Base-by-base conservation (phyloP, 1,140 invertebrate genomes). In the Latrodectus geometricus region DNA sequence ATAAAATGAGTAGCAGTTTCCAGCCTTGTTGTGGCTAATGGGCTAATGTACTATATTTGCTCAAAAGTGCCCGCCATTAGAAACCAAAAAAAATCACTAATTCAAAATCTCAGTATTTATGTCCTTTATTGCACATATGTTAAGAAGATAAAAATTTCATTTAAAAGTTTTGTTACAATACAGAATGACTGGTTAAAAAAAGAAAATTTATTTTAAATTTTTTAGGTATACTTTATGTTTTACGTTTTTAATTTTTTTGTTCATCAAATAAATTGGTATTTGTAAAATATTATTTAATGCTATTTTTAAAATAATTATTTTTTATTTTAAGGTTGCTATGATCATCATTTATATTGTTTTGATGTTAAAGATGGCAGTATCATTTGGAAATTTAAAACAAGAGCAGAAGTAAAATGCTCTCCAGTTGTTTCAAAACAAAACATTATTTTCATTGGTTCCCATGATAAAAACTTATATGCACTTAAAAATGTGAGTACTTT, bases 331-430 rank as follows among this genome's bases (percentile, higher is more conserved):
- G 95, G 95, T 66, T 94, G 94, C 85, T 95, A 95, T 89, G 93
- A 95, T 91, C 92, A 93, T 9, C 91, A 91, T 48, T 88, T 96
- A 1, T 94, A 95, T 88, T 93, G 94, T 87, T 89, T 96, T 35
- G 89, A 92, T 78, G 88, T 93, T 17, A 90, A 91, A 80, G 91
- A 89, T 84, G 94, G 93, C 69, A 87, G 91, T 75, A 91, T 94
- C 74, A 87, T 91, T 21, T 95, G 95, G 95, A 92, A 91, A 83
- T 93, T 92, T 89, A 89, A 92, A 89, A 94, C 95, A 9, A 91
- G 90, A 11, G 92, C 92, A 77, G 92, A 93, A 90, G 92, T 96
- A 14, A 96, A 96, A 91, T 93, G 94, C 89, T 94, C 94, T 89
- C 94, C 94, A 9, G 89, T 92, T 73, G 87, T 91, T 50, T 90